A percentile compares a stretch with the other conserved stretches of the same genome.
These are phyloP conservation scores for Amphipyra berbera DNA, from an alignment of 2,888 invertebrate species.

Conservation along the genomic window DNA sequence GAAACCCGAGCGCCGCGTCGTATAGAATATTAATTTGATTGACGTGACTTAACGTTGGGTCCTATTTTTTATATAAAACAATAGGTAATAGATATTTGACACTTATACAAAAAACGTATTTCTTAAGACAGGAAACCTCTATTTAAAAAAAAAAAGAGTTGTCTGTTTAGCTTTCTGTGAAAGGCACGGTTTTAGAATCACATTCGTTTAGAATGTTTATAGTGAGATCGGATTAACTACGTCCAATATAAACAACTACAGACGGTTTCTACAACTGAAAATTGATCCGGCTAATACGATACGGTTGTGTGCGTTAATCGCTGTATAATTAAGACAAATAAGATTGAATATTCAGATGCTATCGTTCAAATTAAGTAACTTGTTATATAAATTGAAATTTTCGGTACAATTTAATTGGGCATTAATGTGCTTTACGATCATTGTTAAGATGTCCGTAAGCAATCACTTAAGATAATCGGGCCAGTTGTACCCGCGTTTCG, in stretches of 20 bases:
- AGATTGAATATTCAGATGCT: constrained; percentile 11
- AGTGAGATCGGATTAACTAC: constrained; percentile 26
- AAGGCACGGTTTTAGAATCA: constrained; percentile 36
- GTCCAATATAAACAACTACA: constrained; percentile 26
- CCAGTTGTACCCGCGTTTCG: constrained; percentile 28
- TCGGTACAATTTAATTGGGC: constrained; percentile 3
- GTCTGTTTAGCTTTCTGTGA: constrained; percentile 25
- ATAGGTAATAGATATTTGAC: neutral
- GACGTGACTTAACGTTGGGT: constrained; percentile 69
- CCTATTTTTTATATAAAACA: constrained; percentile 48
- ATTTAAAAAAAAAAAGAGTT: constrained; percentile 6
- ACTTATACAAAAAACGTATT: neutral
- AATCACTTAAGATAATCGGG: constrained; percentile 46
- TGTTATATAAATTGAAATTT: constrained; percentile 5
- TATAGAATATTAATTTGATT: constrained; percentile 71
- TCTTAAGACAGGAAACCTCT: neutral
- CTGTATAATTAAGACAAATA: neutral
- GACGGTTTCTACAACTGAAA: constrained; percentile 30
- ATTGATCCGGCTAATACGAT: constrained; percentile 31
- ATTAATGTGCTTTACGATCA: constrained; percentile 8
- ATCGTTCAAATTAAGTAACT: constrained; percentile 10
- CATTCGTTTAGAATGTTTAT: constrained; percentile 32
- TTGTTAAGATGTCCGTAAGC: constrained; percentile 7
- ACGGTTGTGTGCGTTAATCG: constrained; percentile 14
- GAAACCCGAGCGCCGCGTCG: constrained; percentile 52